Evolutionary conservation across 2,888 invertebrate species (phyloP), one percentile per base, ranked within the genome.

Genomic region (Lissocephala sabroskyi): DNA sequence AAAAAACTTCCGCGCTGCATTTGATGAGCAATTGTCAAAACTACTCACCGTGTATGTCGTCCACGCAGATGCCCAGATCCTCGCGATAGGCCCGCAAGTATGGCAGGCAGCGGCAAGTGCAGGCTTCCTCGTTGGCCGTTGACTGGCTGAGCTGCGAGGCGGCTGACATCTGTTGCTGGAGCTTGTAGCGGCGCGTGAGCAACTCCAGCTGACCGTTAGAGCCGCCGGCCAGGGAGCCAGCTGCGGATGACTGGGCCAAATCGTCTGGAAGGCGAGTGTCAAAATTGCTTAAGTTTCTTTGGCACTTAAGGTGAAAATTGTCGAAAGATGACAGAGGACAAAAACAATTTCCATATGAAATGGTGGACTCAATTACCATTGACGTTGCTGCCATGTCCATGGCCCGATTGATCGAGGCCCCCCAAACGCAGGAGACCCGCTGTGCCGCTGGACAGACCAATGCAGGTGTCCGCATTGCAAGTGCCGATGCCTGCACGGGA

Each of bases 51-150:
- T 93, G 91, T 65, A 95, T 89, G 80, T 94, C 92, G 81, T 93
- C 92, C 60, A 95, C 93, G 84, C 95, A 95, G 62, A 94, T 90
- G 66, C 90, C 90, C 60, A 92, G 86, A 84, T 95, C 95, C 83
- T 95, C 95, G 55, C 95, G 89, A 86, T 93, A 95, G 45, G 92
- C 90, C 3, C 92, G 92, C 56, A 91, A 86, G 62, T 91, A 90
- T 43, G 88, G 87, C 58, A 92, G 90, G 79, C 95, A 95, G 47
- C 90, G 91, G 85, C 95, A 95, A 26, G 89, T 88, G 85, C 94
- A 95, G 41, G 68, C 74, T 50, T 68, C 70, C 23, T 64, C 71
- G 32, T 53, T 52, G 18, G 42, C 19, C 42, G 32, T 40, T n/a
- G n/a, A n/a, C 45, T 41, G 17, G 10, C 46, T 28, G 1, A 39